Evolutionary conservation across 2,113 vertebrate species (phyloP).

Genomic region (Pangasianodon gigas): DNA sequence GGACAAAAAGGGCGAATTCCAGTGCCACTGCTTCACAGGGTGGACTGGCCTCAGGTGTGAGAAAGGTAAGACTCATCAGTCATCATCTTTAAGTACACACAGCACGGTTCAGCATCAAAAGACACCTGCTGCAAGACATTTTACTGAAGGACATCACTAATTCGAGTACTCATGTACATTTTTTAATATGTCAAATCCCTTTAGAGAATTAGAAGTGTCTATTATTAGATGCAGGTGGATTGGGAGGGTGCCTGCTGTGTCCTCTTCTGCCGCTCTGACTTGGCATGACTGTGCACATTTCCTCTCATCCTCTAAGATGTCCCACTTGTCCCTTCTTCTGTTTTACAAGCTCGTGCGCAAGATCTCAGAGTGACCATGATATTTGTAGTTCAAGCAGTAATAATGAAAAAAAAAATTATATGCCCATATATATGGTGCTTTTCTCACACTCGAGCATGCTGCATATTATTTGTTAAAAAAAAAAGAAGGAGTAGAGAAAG

Average conservation of each 20-base stretch:
- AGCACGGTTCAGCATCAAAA: background rate
- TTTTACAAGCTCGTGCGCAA: background rate
- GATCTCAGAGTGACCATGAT: background rate
- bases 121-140: background rate
- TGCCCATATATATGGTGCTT: background rate
- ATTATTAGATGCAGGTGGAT: background rate
- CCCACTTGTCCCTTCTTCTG: background rate
- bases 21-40: slow-evolving; percentile 86
- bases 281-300: slow-evolving; percentile 30
- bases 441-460: background rate
- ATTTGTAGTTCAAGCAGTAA: background rate
- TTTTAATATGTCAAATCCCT: background rate
- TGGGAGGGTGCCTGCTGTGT: background rate
- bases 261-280: slow-evolving; percentile 6
- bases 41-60: slow-evolving; percentile 86
- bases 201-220: slow-evolving; percentile 9
- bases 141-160: background rate
- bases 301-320: background rate
- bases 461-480: background rate
- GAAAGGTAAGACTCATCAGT: slow-evolving; percentile 74
- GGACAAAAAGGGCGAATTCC: slow-evolving; percentile 89
- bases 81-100: background rate
- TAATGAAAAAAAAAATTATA: background rate
- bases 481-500: background rate
- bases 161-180: background rate